phyloP scores from a whole-genome alignment of 2,888 invertebrate genomes.

The Melieria omissa region DNA sequence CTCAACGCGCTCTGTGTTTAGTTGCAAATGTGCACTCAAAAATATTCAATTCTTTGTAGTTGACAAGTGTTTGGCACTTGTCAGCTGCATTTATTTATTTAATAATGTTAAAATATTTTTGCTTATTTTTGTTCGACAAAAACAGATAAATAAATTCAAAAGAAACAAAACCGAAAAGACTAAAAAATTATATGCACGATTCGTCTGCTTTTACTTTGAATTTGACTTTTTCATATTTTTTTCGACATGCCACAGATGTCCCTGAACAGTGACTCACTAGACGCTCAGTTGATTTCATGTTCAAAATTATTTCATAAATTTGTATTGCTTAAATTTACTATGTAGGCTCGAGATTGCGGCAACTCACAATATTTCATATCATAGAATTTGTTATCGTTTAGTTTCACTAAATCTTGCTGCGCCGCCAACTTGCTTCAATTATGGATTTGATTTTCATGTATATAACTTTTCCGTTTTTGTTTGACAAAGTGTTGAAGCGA shows the following conservation, averaged over 20 bases:
- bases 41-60: slow-evolving; percentile 31
- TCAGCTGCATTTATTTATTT: slow-evolving; percentile 2
- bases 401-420: too few species aligned
- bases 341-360: background rate
- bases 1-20: background rate
- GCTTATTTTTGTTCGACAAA: background rate
- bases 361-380: too few species aligned
- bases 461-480: too few species aligned
- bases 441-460: too few species aligned
- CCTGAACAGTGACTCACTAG: too few species aligned
- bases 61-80: slow-evolving; percentile 19
- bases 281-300: background rate
- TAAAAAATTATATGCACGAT: background rate
- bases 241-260: too few species aligned
- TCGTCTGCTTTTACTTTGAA: background rate
- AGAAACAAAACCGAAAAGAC: background rate
- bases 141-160: background rate
- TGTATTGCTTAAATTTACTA: slow-evolving; percentile 1
- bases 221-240: background rate
- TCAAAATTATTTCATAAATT: background rate
- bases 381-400: too few species aligned
- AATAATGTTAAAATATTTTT: background rate
- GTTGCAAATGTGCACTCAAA: background rate
- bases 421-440: too few species aligned
- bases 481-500: too few species aligned